These are phyloP conservation scores for Malacoraja senta DNA, from an alignment of 2,797 vertebrate species.

Conservation along the genomic window DNA sequence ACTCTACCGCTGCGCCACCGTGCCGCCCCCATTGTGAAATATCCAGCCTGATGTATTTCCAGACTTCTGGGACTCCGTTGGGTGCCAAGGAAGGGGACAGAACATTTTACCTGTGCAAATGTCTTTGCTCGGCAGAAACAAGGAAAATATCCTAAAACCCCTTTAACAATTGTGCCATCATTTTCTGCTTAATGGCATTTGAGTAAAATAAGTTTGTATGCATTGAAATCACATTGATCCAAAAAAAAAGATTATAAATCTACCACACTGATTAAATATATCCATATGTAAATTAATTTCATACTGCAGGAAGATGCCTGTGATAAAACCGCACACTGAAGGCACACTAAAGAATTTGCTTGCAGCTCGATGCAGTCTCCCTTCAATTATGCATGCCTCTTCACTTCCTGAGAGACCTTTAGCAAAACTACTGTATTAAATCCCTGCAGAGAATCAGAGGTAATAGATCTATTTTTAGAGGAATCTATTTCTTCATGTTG, in stretches of 20 bases:
- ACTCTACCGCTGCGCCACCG: neutral
- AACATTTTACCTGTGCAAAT: neutral
- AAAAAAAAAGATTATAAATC: neutral
- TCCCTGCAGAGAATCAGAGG: conserved; percentile 36
- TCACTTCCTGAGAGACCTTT: neutral
- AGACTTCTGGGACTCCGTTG: no score
- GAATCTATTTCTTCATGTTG: conserved; percentile 22
- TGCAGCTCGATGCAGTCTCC: neutral
- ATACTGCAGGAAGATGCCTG: neutral
- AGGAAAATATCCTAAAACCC: neutral
- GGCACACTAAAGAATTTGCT: no score
- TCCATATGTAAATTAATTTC: neutral
- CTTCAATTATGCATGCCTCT: neutral
- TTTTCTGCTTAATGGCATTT: neutral
- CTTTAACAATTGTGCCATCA: neutral
- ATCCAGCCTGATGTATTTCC: neutral
- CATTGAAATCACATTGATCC: neutral
- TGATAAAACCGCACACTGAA: neutral
- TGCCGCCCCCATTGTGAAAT: neutral
- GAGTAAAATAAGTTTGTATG: neutral
- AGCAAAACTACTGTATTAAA: conserved; percentile 46
- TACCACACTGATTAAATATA: neutral
- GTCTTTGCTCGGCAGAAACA: neutral
- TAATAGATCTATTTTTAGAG: conserved; percentile 23
- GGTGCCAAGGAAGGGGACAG: no score